Base-by-base conservation (phyloP, 2,113 vertebrate species). In the Mesoclemmys tuberculata region DNA sequence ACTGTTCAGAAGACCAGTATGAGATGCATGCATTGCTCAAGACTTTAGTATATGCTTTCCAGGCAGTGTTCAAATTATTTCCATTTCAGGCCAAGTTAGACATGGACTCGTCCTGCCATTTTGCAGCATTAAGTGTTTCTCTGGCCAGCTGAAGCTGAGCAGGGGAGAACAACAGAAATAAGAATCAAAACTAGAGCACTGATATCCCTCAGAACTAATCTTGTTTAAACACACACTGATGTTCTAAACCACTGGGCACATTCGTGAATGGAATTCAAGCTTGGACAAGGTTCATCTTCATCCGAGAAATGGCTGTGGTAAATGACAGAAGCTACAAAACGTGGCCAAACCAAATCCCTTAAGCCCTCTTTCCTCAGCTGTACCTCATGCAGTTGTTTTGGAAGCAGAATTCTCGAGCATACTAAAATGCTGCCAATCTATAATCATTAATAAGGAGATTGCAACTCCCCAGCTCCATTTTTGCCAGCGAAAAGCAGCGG, bases 271-370 rank as follows among this genome's bases (percentile, higher is more conserved):
- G 31, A 61, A 61, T 18, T 77, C 82, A 79, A 44, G 29, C 71
- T 79, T 64, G 52, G 81, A 21, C 58, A 1, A 3, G 14, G 56
- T 3, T 9, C 7, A 0, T 74, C 0, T 26, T 8, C 10, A 2
- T 2, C 29, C 11, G 58, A 80, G 55, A 78, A 56, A 74, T 38
- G 64, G 56, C 54, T 18, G 4, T 21, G 4, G 58, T 64, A 35
- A 54, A 84, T 44, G 4, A 0, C 2, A 4, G 1, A 4, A 41
- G 80, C 49, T 46, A 41, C 55, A 29, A 1, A 52, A 27, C 61
- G 12, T 88, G 87, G 35, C 55, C 44, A 64, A 38, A 74, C 79
- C 21, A 74, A 74, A 56, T 80, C 35, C 56, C 56, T 58, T 44
- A 74, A 79, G 21, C 75, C 56, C 13, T 12, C 29, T 41, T 48